These are phyloP conservation scores for Anthophora plumipes DNA, from an alignment of 2,888 invertebrate genomes.

Conservation along the genomic window DNA sequence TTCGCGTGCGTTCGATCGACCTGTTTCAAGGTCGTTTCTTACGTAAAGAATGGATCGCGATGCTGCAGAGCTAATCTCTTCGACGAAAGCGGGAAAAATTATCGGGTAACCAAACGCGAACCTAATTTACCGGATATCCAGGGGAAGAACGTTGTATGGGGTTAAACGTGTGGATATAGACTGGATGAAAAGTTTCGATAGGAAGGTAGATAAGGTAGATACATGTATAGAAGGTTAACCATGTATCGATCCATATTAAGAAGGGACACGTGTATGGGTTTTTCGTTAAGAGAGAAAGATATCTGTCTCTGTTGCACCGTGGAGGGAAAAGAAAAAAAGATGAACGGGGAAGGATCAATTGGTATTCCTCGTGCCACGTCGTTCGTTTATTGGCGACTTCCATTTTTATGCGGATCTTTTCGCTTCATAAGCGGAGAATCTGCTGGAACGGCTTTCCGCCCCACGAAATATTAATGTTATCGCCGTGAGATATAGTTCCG, in stretches of 20 bases:
- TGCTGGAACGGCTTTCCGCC: conserved; percentile 5
- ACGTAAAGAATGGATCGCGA: neutral
- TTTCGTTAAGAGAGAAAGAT: neutral
- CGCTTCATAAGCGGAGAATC: conserved; percentile 24
- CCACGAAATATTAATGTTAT: conserved; percentile 38
- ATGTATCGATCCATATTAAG: conserved; percentile 1
- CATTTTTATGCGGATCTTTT: conserved; percentile 38
- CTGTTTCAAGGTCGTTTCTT: conserved; percentile 66
- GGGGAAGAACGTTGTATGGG: neutral
- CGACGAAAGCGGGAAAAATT: conserved; percentile 22
- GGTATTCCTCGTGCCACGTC: conserved; percentile 20
- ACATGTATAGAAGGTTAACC: too few species aligned
- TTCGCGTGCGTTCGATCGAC: conserved; percentile 36
- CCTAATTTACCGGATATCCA: too few species aligned
- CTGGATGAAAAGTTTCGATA: too few species aligned
- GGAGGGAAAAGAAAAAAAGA: too few species aligned
- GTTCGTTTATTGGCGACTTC: conserved; percentile 26
- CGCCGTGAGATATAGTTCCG: neutral
- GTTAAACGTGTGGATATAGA: too few species aligned
- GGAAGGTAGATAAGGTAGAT: too few species aligned
- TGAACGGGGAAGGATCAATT: neutral
- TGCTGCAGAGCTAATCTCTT: conserved; percentile 16
- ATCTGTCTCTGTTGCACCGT: neutral
- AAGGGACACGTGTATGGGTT: neutral
- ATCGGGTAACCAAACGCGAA: too few species aligned